Percentiles rank a stretch among this genome's conserved stretches.
Conservation (phyloP, 2,888 invertebrate genomes). For the Cheilosia impressa region DNA sequence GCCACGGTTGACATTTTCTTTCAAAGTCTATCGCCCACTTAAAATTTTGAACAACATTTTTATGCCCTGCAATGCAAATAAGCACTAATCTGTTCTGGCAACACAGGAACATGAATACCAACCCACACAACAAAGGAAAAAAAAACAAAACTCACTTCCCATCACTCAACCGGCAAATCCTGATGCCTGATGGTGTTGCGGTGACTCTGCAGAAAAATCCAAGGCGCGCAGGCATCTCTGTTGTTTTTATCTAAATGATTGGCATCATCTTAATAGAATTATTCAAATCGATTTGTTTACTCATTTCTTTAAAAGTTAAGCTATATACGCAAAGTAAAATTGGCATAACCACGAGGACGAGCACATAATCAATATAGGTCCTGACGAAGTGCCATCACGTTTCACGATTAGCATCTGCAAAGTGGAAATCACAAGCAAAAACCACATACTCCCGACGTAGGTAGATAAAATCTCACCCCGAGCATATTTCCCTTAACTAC, state of each 20-base stretch:
- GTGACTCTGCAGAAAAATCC: too few species aligned
- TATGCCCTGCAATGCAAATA: not conserved
- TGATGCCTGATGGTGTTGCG: too few species aligned
- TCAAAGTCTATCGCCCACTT: not conserved
- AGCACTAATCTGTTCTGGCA: slow-evolving; percentile 9
- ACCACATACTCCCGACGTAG: not conserved
- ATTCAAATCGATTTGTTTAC: slow-evolving; percentile 63
- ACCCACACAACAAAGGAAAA: not conserved
- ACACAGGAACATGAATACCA: not conserved
- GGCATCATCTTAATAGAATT: slow-evolving; percentile 46
- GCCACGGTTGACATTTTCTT: not conserved
- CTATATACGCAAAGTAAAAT: not conserved
- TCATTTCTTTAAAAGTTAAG: slow-evolving; percentile 43
- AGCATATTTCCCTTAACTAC: not conserved
- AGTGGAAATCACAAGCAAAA: slow-evolving; percentile 2
- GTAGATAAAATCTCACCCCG: not conserved
- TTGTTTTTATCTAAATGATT: slow-evolving; percentile 20
- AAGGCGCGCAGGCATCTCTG: slow-evolving; percentile 7
- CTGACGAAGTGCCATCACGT: slow-evolving; percentile 37
- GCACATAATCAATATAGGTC: slow-evolving; percentile 1
- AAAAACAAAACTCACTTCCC: slow-evolving; percentile 4
- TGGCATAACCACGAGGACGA: slow-evolving; percentile 5
- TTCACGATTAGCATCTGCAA: slow-evolving; percentile 8
- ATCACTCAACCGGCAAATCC: slow-evolving; percentile 28
- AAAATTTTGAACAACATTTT: not conserved